Base-by-base conservation (phyloP, 64 coral and sea anemone genomes). In the Dendrophyllia cribrosa region DNA sequence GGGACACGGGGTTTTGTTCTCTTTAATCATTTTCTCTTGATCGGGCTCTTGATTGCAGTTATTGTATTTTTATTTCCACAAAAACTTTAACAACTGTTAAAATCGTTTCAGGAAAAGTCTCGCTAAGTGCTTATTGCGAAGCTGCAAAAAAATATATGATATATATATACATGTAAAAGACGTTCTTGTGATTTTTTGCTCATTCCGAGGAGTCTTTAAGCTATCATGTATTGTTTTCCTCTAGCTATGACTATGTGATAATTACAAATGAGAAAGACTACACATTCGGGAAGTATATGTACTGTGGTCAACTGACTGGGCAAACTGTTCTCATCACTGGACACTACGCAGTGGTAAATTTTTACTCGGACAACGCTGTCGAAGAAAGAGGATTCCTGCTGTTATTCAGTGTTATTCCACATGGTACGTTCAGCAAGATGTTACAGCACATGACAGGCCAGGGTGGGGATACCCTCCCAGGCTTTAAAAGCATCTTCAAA, bases 201-300 rank as follows among this genome's bases (percentile, higher is more conserved):
- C 34, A 34, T 34, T 34, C 34, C 34, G 34, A 74, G 4, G 43
- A 46, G 0, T 49, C 12, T 45, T 2, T 46, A 45, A 45, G 10
- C 9, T 47, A 49, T 0, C 12, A 3, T 46, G 24, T 74, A 46
- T 14, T 15, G 4, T 74, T 74, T 23, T 16, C 71, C 15, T 17
- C 12, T 74, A 74, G 71, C 34, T 74, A 44, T 74, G 71, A 74
- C 14, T 74, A 74, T 74, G 34, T 74, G 71, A 74, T 46, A 44
- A 74, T 74, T 46, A 74, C 71, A 47, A 45, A 74, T 74, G 71
- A 74, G 15, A 74, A 49, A 44, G 43, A 74, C 71, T 46, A 4
- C 13, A 74, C 43, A 7, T 49, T 74, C 24, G 71, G 34, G 7
- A 13, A 64, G 61, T 64, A 64, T 20, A 26, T 15, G 12, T 74